phyloP scores from a whole-genome alignment of 2,888 invertebrate species.

The Altica lythri region DNA sequence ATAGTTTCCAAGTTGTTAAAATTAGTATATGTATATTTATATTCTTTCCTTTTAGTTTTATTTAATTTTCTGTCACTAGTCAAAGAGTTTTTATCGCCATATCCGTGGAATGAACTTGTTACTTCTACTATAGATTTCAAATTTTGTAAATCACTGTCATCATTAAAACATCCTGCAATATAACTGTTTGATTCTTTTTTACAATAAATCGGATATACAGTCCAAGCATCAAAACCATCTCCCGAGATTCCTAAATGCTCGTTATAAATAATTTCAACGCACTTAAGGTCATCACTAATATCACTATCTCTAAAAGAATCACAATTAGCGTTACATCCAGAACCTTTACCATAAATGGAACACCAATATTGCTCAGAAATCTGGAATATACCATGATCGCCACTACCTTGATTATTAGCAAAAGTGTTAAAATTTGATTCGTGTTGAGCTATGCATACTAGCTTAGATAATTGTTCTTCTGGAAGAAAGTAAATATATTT shows the following conservation, averaged over 20 bases:
- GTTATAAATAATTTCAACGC: slow-evolving; percentile 67
- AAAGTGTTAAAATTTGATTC: slow-evolving; percentile 72
- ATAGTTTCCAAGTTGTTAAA: no score
- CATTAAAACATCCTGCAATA: slow-evolving; percentile 28
- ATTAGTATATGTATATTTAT: no score
- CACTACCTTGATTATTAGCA: slow-evolving; percentile 65
- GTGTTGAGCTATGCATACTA: slow-evolving; percentile 71
- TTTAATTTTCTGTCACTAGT: no score
- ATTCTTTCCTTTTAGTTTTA: no score
- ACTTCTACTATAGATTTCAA: no score
- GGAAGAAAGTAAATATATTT: slow-evolving; percentile 60
- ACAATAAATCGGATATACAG: slow-evolving; percentile 69
- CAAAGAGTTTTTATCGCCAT: background rate
- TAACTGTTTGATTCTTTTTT: slow-evolving; percentile 51
- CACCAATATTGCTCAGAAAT: slow-evolving; percentile 74
- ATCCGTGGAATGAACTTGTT: background rate
- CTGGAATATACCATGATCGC: slow-evolving; percentile 73
- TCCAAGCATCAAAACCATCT: slow-evolving; percentile 76
- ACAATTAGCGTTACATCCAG: slow-evolving; percentile 67
- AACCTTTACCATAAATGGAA: slow-evolving; percentile 33
- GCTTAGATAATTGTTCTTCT: slow-evolving; percentile 51
- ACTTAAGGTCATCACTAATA: slow-evolving; percentile 71
- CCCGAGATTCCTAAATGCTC: slow-evolving; percentile 71
- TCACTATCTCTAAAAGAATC: slow-evolving; percentile 69
- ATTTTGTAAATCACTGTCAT: slow-evolving; percentile 29